These are phyloP conservation scores for Mnemiopsis leidyi DNA, from an alignment of 37 sponge, comb jelly and placozoan genomes.

Conservation along the genomic window DNA sequence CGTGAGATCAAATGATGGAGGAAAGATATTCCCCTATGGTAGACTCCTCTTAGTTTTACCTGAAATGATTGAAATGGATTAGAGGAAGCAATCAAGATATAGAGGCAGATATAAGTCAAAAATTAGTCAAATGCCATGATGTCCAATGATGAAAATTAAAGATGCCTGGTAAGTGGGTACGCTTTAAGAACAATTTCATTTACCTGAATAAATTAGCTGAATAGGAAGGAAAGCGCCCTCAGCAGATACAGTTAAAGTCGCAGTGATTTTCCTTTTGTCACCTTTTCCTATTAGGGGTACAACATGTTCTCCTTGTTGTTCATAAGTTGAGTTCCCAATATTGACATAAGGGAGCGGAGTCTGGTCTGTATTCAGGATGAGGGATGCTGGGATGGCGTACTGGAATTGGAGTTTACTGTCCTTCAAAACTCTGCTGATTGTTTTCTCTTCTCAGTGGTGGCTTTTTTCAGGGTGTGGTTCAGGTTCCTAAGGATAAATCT, in stretches of 20 bases:
- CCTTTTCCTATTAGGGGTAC: constrained; percentile 32
- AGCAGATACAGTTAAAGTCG: constrained; percentile 49
- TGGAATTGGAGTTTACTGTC: constrained; percentile 38
- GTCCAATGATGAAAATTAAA: too few species aligned
- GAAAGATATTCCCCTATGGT: too few species aligned
- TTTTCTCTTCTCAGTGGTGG: constrained; percentile 5
- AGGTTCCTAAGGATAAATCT: neutral
- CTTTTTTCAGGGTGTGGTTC: neutral
- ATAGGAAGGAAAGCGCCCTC: constrained; percentile 67
- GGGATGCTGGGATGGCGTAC: constrained; percentile 26
- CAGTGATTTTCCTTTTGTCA: constrained; percentile 66
- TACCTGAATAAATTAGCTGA: constrained; percentile 63
- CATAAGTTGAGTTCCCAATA: constrained; percentile 64
- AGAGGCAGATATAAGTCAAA: too few species aligned
- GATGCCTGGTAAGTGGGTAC: too few species aligned
- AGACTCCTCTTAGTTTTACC: too few species aligned
- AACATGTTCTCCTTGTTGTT: neutral
- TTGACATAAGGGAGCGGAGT: constrained; percentile 66
- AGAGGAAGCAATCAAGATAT: too few species aligned
- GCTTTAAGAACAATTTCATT: too few species aligned
- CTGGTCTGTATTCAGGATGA: constrained; percentile 63
- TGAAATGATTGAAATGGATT: too few species aligned
- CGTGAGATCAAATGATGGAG: too few species aligned
- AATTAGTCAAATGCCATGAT: too few species aligned
- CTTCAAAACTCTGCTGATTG: constrained; percentile 25